A percentile compares a stretch with the other conserved stretches of the same genome.
phyloP scores from a whole-genome alignment of 35 echinoderm and acorn worm genomes.

The Chiridota heheva region DNA sequence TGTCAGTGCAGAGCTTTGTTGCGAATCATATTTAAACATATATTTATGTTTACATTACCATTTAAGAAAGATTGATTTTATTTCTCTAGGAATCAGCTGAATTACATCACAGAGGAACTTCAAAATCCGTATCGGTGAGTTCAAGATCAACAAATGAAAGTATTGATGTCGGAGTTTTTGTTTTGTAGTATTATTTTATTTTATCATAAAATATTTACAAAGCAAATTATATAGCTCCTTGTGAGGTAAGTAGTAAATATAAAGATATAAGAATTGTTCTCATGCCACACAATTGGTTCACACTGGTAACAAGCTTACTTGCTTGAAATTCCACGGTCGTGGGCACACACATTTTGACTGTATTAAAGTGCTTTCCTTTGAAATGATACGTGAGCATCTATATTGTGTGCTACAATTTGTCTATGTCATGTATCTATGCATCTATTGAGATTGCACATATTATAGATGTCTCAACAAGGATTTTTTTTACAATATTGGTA shows the following conservation, averaged over 20 bases:
- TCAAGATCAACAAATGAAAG: not conserved
- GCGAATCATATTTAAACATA: not conserved
- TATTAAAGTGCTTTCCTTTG: too few relatives aligned
- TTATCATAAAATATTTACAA: not conserved
- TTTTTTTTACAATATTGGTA: too few relatives aligned
- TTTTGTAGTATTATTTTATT: not conserved
- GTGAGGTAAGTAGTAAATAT: not conserved
- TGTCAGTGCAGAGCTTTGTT: not conserved
- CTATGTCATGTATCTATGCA: too few relatives aligned
- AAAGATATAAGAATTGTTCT: not conserved
- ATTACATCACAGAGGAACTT: constrained; percentile 73
- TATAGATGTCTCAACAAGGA: too few relatives aligned
- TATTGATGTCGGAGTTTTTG: not conserved
- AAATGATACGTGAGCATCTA: too few relatives aligned
- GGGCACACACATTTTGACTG: too few relatives aligned
- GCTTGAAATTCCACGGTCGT: too few relatives aligned
- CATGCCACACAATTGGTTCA: not conserved
- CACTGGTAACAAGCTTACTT: too few relatives aligned
- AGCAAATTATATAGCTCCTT: not conserved
- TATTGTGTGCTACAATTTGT: too few relatives aligned
- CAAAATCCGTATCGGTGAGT: constrained; percentile 48
- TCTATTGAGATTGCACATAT: too few relatives aligned
- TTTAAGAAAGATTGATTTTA: not conserved
- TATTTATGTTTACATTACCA: not conserved
- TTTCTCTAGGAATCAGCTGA: constrained; percentile 60